These are phyloP conservation scores for Probosciger aterrimus DNA, from an alignment of 2,113 vertebrate genomes.

Conservation along the genomic window DNA sequence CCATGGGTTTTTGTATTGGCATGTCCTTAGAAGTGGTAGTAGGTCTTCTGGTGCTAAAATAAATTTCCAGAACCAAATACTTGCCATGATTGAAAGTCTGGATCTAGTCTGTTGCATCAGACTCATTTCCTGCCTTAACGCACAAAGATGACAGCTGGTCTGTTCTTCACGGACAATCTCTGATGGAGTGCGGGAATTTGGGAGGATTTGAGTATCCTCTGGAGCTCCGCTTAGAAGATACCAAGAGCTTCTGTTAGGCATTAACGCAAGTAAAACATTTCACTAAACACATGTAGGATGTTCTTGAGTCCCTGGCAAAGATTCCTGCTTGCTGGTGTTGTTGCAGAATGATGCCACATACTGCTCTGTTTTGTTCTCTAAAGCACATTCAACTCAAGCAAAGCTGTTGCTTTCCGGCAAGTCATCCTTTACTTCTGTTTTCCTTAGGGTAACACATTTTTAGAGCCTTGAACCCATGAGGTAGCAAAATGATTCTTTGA, in stretches of 20 bases:
- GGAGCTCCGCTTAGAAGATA: not conserved
- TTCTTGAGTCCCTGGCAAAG: not conserved
- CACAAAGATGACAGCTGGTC: not conserved
- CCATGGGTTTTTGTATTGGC: not conserved
- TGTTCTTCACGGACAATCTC: not conserved
- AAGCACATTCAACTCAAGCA: not conserved
- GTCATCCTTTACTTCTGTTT: not conserved
- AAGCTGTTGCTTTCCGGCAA: not conserved
- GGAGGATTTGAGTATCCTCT: not conserved
- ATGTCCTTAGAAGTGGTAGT: not conserved
- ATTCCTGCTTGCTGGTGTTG: not conserved
- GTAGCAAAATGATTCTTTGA: not conserved
- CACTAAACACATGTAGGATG: rapidly evolving
- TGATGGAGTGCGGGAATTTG: not conserved
- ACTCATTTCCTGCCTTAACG: not conserved
- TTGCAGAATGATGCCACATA: not conserved
- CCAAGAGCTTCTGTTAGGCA: not conserved
- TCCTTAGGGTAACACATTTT: not conserved
- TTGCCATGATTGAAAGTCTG: not conserved
- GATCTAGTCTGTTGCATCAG: not conserved
- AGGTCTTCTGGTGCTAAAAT: not conserved
- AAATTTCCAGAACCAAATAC: not conserved
- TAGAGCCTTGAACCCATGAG: not conserved
- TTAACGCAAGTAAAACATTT: not conserved
- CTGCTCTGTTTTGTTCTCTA: not conserved